These are phyloP conservation scores for Eutrigla gurnardus DNA, from an alignment of 2,797 vertebrate genomes.

Conservation along the genomic window DNA sequence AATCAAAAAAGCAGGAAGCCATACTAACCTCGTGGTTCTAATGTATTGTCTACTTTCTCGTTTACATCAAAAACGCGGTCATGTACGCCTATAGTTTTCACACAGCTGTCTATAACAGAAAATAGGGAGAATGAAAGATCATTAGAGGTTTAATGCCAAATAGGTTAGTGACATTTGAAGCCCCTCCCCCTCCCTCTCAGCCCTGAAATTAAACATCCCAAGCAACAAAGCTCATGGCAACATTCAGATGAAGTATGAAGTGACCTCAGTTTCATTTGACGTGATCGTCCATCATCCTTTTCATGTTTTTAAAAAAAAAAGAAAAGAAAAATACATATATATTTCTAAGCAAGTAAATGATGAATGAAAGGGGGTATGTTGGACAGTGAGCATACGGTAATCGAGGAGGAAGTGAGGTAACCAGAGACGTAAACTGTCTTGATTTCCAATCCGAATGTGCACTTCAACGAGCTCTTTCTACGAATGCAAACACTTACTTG, in stretches of 20 bases:
- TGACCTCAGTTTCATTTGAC: constrained; percentile 53
- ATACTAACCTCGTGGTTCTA: constrained; percentile 99
- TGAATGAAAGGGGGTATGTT: constrained; percentile 58
- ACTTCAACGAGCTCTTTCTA: constrained; percentile 72
- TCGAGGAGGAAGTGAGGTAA: constrained; percentile 60
- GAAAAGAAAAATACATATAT: constrained; percentile 2
- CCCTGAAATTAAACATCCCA: constrained; percentile 73
- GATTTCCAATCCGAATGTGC: constrained; percentile 78
- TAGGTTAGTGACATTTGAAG: constrained; percentile 91
- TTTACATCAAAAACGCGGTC: constrained; percentile 99
- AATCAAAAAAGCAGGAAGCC: constrained; percentile 88
- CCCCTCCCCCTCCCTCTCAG: constrained; percentile 66
- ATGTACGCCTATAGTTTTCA: constrained; percentile 99
- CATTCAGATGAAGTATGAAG: constrained; percentile 76
- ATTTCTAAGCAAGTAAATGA: constrained; percentile 55
- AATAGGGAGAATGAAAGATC: constrained; percentile 81
- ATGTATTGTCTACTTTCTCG: constrained; percentile 99
- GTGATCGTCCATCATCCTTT: constrained; percentile 43
- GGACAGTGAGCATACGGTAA: constrained; percentile 56
- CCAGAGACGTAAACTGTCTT: constrained; percentile 69
- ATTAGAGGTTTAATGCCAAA: constrained; percentile 77
- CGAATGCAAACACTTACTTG: constrained; percentile 91
- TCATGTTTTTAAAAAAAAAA: constrained; percentile 44
- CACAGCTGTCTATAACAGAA: constrained; percentile 98
- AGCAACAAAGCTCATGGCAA: constrained; percentile 85